Percentiles rank a stretch among this genome's conserved stretches.
Evolutionary conservation across 2,888 invertebrate genomes (phyloP).

Genomic region (Trichopria drosophilae): DNA sequence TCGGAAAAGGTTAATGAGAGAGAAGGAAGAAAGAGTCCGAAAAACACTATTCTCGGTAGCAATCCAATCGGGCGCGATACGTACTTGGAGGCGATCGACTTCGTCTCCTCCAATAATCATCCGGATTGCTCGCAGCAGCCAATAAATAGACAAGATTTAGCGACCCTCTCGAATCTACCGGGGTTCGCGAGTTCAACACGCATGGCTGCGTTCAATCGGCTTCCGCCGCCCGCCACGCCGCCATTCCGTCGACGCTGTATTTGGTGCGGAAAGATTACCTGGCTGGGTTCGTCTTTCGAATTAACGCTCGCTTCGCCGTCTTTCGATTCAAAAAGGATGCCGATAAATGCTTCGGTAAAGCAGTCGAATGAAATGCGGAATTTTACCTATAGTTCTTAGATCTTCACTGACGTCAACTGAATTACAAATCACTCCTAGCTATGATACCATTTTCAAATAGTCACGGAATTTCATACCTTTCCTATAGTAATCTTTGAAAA

Average conservation of each 20-base stretch:
- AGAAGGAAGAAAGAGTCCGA: slow-evolving; percentile 19
- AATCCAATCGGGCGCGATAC: slow-evolving; percentile 43
- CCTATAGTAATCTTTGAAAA: no score
- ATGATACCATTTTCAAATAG: no score
- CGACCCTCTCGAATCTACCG: slow-evolving; percentile 34
- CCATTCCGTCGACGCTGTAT: slow-evolving; percentile 38
- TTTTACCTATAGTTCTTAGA: no score
- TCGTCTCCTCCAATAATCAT: slow-evolving; percentile 49
- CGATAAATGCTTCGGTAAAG: no score
- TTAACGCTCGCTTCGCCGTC: slow-evolving; percentile 6
- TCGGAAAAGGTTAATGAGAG: slow-evolving; percentile 20
- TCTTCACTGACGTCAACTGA: no score
- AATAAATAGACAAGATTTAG: slow-evolving; percentile 54
- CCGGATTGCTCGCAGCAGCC: slow-evolving; percentile 42
- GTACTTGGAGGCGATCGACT: slow-evolving; percentile 36
- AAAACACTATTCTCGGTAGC: slow-evolving; percentile 33
- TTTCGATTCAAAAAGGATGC: no score
- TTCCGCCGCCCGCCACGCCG: slow-evolving; percentile 36
- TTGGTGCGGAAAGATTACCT: slow-evolving; percentile 48
- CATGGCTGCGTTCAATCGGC: slow-evolving; percentile 51
- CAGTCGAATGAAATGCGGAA: no score
- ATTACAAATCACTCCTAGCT: no score
- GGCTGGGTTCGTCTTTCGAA: slow-evolving; percentile 23
- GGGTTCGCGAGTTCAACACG: slow-evolving; percentile 41
- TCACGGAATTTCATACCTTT: no score